phyloP scores from a whole-genome alignment of 2,113 vertebrate species.

The Fukomys damarensis region DNA sequence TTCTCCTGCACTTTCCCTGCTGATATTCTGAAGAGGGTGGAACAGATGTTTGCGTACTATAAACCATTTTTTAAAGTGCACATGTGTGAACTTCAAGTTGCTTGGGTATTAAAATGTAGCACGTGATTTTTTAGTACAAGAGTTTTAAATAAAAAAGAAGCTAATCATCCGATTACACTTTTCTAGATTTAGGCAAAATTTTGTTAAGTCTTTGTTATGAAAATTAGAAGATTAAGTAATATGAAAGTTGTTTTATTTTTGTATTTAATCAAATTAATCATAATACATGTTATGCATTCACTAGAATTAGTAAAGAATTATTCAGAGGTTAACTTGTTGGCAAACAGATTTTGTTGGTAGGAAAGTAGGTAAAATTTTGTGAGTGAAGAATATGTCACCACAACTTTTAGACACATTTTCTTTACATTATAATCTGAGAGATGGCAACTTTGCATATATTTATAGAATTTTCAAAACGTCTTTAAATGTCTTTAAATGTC shows the following conservation, averaged over 20 bases:
- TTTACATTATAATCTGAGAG: not conserved
- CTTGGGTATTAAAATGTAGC: not conserved
- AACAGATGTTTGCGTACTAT: conserved; percentile 66
- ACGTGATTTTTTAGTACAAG: not conserved
- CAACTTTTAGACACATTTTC: not conserved
- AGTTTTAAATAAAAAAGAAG: conserved; percentile 1
- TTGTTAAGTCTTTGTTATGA: not conserved
- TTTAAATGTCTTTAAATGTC: too few relatives aligned
- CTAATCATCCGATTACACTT: not conserved
- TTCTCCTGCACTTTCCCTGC: conserved; percentile 12
- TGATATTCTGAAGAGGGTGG: not conserved
- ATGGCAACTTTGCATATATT: not conserved
- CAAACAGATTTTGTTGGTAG: not conserved
- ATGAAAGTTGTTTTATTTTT: not conserved
- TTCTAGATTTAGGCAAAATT: not conserved
- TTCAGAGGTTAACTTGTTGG: not conserved
- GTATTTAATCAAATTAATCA: not conserved
- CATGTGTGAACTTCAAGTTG: not conserved
- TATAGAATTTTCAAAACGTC: not conserved
- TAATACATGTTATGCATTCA: not conserved
- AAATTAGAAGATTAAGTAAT: not conserved
- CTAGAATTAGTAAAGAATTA: not conserved
- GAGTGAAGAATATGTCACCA: not conserved
- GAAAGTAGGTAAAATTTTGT: not conserved
- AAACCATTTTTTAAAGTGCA: conserved; percentile 47